Base-by-base conservation (phyloP, 1,140 invertebrate species). In the Drosophila ogumai region DNA sequence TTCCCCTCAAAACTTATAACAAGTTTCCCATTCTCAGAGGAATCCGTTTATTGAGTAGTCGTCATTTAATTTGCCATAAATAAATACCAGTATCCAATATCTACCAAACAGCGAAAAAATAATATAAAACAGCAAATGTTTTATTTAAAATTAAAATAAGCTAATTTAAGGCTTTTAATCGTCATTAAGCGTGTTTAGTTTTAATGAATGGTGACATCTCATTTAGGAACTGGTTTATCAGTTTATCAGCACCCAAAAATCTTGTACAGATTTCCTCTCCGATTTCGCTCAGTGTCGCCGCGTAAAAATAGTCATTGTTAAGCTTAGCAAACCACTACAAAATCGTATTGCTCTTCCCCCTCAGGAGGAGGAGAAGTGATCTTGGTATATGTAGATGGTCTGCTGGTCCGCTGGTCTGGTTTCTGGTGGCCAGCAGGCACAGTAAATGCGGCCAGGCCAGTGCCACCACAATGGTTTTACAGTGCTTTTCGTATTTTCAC, bases 261-360 rank as follows among this genome's bases (percentile, higher is more conserved):
- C 31, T 38, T 12, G 17, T 17, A 41, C 6, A 15, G 38, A 36
- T 54, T 8, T 19, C 1, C 5, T 12, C 13, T 4, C 13, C 0
- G 3, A 41, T 31, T 34, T 73, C 22, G 40, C 15, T 5, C 81
- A 84, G 81, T 90, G 85, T 52, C 6, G 85, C 50, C 17, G 59
- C 46, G n/a, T 79, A 85, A 81, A 81, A 75, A 85, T 90, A 90
- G 71, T 81, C 54, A 57, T 78, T 81, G 72, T 77, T 86, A 86
- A 90, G 87, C 86, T 82, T 90, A 87, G 86, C 86, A 90, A 90
- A 86, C 86, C 75, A 90, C 86, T 90, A 90, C 87, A 90, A 90
- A 81, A 86, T 76, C 49, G 75, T 52, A 57, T 72, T 64, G 61
- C 67, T 75, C 65, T 74, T 63, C 57, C 6, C 49, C 7, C n/a